A percentile compares a stretch with the other conserved stretches of the same genome.
These are phyloP conservation scores for Thumatha senex DNA, from an alignment of 2,888 invertebrate species.

Conservation along the genomic window DNA sequence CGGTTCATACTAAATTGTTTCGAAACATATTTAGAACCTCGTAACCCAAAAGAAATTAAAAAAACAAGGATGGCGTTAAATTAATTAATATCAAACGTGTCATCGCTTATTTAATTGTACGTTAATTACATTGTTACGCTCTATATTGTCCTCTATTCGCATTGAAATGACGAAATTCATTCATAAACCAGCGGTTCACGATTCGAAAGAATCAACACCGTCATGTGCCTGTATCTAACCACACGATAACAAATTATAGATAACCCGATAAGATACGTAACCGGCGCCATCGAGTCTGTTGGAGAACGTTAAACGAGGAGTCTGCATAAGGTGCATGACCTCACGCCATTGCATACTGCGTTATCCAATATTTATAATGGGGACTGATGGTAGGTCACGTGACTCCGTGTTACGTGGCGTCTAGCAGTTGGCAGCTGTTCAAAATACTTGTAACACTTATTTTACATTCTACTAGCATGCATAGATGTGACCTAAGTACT, in stretches of 20 bases:
- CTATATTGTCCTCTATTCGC: conserved; percentile 64
- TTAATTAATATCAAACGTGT: conserved; percentile 20
- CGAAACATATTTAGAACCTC: conserved; percentile 8
- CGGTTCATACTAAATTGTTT: background rate
- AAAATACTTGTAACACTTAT: conserved; percentile 63
- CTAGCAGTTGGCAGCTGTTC: conserved; percentile 67
- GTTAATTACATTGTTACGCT: conserved; percentile 69
- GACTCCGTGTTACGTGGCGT: conserved; percentile 56
- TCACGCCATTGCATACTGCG: conserved; percentile 51
- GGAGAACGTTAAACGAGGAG: conserved; percentile 50
- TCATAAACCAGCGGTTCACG: conserved; percentile 45
- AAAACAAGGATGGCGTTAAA: conserved; percentile 36
- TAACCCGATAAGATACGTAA: conserved; percentile 54
- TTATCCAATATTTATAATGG: conserved; percentile 73
- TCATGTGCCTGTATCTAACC: conserved; percentile 41
- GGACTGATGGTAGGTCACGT: conserved; percentile 57
- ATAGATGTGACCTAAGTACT: conserved; percentile 61
- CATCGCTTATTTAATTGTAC: conserved; percentile 43
- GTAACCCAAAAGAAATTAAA: conserved; percentile 16
- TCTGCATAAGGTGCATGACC: conserved; percentile 68
- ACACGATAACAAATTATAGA: conserved; percentile 61
- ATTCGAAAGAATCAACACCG: conserved; percentile 46
- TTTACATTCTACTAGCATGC: conserved; percentile 64
- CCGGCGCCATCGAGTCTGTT: conserved; percentile 66
- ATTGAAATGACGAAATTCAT: conserved; percentile 56